Evolutionary conservation across 2,888 invertebrate species (phyloP).

Genomic region (Cephus runcator): DNA sequence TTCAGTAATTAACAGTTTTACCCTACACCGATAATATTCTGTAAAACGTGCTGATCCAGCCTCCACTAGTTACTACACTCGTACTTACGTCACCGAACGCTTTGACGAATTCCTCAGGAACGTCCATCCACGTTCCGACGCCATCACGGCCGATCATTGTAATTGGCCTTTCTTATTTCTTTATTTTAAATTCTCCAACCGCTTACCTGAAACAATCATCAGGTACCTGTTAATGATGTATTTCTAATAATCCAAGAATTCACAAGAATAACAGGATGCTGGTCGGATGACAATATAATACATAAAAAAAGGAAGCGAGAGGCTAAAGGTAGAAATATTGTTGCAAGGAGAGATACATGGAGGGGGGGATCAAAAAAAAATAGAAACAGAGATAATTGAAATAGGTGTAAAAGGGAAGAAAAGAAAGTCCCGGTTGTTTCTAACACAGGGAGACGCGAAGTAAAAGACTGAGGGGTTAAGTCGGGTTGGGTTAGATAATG

Average conservation of each 20-base stretch:
- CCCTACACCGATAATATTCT: not conserved
- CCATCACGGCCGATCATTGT: not conserved
- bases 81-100: not conserved
- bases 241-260: not conserved
- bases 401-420: not conserved
- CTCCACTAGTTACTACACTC: not conserved
- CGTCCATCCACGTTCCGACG: not conserved
- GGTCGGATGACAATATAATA: no score
- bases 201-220: not conserved
- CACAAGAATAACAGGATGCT: not conserved
- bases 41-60: not conserved
- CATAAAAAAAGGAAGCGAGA: no score
- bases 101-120: not conserved
- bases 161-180: not conserved
- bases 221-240: not conserved
- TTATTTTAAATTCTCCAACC: not conserved
- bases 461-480: constrained; percentile 14
- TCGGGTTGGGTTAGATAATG: constrained; percentile 12
- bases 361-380: no score
- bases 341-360: not conserved
- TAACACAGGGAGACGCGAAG: constrained; percentile 5
- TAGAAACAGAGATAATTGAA: not conserved
- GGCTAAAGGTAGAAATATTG: not conserved
- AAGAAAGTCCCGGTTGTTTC: not conserved
- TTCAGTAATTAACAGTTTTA: not conserved